phyloP scores from a whole-genome alignment of 1,140 invertebrate genomes.

The Paracyclopina nana region DNA sequence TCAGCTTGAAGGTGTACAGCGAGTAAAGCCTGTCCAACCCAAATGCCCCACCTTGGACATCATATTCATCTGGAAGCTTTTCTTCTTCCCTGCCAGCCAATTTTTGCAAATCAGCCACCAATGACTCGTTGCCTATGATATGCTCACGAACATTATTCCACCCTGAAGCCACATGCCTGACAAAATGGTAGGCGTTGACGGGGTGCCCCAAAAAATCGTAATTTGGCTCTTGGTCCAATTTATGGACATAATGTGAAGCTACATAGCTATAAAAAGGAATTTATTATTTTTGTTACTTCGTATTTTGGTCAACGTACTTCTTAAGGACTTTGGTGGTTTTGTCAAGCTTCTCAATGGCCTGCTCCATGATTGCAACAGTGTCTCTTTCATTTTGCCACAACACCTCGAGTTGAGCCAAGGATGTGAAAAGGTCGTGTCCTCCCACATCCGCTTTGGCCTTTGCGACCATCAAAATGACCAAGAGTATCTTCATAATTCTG shows the following conservation, averaged over 20 bases:
- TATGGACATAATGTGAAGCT: not conserved
- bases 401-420: not conserved
- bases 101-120: not conserved
- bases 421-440: constrained; percentile 13
- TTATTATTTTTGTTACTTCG: not conserved
- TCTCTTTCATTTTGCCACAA: constrained; percentile 1
- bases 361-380: not conserved
- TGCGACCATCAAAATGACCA: too few relatives aligned
- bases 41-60: not conserved
- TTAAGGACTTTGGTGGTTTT: not conserved
- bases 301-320: not conserved
- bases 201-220: constrained; percentile 3
- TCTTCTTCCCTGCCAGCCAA: not conserved
- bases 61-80: not conserved
- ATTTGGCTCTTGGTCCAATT: constrained; percentile 1
- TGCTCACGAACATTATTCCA: constrained; percentile 3
- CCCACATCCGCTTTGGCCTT: not conserved
- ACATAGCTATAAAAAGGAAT: not conserved
- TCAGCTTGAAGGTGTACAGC: not conserved
- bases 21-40: not conserved
- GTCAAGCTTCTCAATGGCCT: not conserved
- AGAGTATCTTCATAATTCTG: too few relatives aligned
- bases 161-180: constrained; percentile 6
- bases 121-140: too few relatives aligned
- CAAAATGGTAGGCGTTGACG: constrained; percentile 3